Base-by-base conservation (phyloP, 2,888 invertebrate species). In the Holacanthella duospinosa region DNA sequence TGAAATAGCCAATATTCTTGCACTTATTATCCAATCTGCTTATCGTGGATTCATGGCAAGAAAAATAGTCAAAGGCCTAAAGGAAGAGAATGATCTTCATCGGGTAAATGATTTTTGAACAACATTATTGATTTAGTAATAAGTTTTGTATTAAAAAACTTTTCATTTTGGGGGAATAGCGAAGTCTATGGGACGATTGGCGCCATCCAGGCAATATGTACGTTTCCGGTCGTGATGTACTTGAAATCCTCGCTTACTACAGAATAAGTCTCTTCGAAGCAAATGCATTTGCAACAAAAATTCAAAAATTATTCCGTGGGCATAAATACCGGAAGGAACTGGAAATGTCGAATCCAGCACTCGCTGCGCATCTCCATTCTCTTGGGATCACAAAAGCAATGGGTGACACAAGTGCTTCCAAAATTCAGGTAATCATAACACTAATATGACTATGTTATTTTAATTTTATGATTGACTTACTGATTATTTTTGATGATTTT, bases 21-120 rank as follows among this genome's bases (percentile, higher is more conserved):
- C 66, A 1, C 36, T 54, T 2, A 55, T 61, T 19, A 66, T 66
- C 24, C 66, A 68, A 66, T 27, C 68, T 16, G 66, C 67, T 2
- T 70, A 63, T 36, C 61, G 67, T 55, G 70, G 67, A 12, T 65
- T 60, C 57, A 43, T 56, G n/a, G 64, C 62, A 1, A 55, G 70
- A n/a, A 66, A 64, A 28, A 24, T 44, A 16, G 57, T 64, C 2
- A 65, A 65, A 43, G 59, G 58, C 16, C 24, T 59, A 19, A 57
- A 36, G 36, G 44, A 27, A 25, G 59, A 59, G 28, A 16, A 24
- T 6, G 57, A 57, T 16, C 12, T 19, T 29, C 57, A 29, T 29
- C 28, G 29, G 24, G 57, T 57, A 57, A 28, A 16, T n/a, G n/a
- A n/a, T n/a, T n/a, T n/a, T n/a, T n/a, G n/a, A n/a, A n/a, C n/a